Base-by-base conservation (phyloP, 1,140 invertebrate genomes). In the Penaeus japonicus region DNA sequence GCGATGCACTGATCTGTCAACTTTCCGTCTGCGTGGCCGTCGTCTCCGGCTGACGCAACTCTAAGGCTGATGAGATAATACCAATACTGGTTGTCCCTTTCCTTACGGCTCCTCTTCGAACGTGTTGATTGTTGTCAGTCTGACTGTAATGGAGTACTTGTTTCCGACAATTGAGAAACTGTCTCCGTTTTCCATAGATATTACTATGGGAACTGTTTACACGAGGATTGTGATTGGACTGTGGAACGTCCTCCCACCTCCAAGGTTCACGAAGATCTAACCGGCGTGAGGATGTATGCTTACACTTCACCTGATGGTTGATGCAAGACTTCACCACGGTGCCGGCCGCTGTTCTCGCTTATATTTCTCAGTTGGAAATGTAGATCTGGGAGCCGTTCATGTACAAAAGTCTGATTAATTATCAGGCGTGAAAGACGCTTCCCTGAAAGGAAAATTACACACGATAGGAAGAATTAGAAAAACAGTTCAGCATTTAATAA, bases 121-220 rank as follows among this genome's bases (percentile, higher is more conserved):
- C n/a, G 87, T 88, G 35, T 88, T 88, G 24, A 88, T 88, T 22
- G 87, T 88, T 47, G 87, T 88, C 12, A 88, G 87, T 55, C 80
- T 73, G 70, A 32, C 70, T 24, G 27, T 73, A 24, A 73, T 32
- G 70, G 27, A 30, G 70, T 73, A 54, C 32, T 75, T 59, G 80
- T 47, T 81, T 24, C 53, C 47, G 59, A 78, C 80, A 32, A 59
- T n/a, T 30, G 57, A 30, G 80, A 77, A 55, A 55, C 39, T 73
- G 32, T 35, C 55, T 73, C 27, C 81, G 87, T 88, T 83, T 83
- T 88, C 87, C 87, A 88, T 88, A 88, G 87, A 88, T 88, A 83
- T 24, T 57, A 75, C 80, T 77, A 83, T 79, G 27, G 80, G 59
- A 77, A 53, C 27, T 47, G 53, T 15, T 62, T 17, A 62, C 22